Evolutionary conservation across 2,888 invertebrate genomes (phyloP).

Genomic region (Erebia ligea): DNA sequence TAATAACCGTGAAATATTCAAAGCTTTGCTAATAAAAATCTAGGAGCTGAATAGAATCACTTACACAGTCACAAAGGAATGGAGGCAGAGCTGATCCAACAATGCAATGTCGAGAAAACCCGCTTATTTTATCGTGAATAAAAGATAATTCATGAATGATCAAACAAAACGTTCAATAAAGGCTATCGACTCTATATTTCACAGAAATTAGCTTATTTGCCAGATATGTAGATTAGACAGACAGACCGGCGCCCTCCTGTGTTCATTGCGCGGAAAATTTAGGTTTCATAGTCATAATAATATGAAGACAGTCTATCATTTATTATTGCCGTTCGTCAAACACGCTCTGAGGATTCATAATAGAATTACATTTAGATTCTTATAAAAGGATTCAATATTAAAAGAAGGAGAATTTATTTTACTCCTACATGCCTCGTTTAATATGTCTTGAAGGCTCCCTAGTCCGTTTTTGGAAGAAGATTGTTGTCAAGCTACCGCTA

Average conservation of each 20-base stretch:
- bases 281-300: slow-evolving; percentile 45
- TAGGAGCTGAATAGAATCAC: slow-evolving; percentile 34
- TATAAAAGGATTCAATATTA: neutral
- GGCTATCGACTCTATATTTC: slow-evolving; percentile 60
- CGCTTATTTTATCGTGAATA: slow-evolving; percentile 40
- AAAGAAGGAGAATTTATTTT: neutral
- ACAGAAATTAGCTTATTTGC: slow-evolving; percentile 68
- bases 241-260: slow-evolving; percentile 61
- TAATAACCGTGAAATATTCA: slow-evolving; percentile 10
- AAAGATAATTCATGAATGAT: slow-evolving; percentile 47
- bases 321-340: slow-evolving; percentile 28
- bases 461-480: no score
- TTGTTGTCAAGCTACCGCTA: no score
- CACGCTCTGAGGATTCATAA: neutral
- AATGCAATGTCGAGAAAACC: slow-evolving; percentile 36
- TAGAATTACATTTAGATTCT: neutral
- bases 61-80: slow-evolving; percentile 40
- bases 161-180: slow-evolving; percentile 50
- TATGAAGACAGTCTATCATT: slow-evolving; percentile 31
- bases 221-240: slow-evolving; percentile 58
- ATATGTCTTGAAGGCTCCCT: no score
- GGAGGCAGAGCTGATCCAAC: slow-evolving; percentile 34
- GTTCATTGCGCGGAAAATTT: slow-evolving; percentile 54
- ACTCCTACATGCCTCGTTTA: no score
- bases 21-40: slow-evolving; percentile 21